Base-by-base conservation (phyloP, 2,888 invertebrate species). In the Halictus quadricinctus region DNA sequence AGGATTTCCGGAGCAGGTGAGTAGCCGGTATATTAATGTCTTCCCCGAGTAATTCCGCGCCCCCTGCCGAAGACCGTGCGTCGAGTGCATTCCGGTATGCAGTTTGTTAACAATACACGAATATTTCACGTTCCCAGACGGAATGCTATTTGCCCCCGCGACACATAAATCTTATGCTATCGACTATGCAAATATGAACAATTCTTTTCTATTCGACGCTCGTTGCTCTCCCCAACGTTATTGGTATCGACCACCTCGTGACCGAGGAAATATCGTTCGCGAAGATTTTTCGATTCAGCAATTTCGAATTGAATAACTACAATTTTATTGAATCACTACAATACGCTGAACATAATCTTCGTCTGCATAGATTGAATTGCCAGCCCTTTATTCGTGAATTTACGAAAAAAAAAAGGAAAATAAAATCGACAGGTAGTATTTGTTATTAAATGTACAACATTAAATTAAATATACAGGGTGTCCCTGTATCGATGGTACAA, bases 11-110 rank as follows among this genome's bases (percentile, higher is more conserved):
- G 48, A 3, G 15, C 41, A 8, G 43, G n/a, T 36, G 82, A 72
- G 64, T 46, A 50, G 36, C 48, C 69, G 36, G 73, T 48, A 15
- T 77, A 76, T 83, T 77, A 80, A 83, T 77, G 74, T 80, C 79
- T 74, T 76, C 36, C 46, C n/a, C 43, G 46, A 64, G 72, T 60
- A 72, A 73, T 77, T 79, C 72, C 73, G 21, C 50, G 21, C 41
- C 72, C 66, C 54, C 15, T 48, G 50, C 69, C 41, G 25, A 69
- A 18, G 8, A n/a, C 15, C 36, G 18, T 29, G 76, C 50, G 54
- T 66, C 76, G 43, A 66, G 66, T 64, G 41, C 75, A 78, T 79
- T 79, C 58, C 46, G 29, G 29, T 48, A n/a, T 77, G 54, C 13
- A 48, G n/a, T 72, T 79, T 66, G 80, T 80, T 75, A 66, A 78